These are phyloP conservation scores for Microvelia longipes DNA, from an alignment of 1,140 invertebrate species.

Conservation along the genomic window DNA sequence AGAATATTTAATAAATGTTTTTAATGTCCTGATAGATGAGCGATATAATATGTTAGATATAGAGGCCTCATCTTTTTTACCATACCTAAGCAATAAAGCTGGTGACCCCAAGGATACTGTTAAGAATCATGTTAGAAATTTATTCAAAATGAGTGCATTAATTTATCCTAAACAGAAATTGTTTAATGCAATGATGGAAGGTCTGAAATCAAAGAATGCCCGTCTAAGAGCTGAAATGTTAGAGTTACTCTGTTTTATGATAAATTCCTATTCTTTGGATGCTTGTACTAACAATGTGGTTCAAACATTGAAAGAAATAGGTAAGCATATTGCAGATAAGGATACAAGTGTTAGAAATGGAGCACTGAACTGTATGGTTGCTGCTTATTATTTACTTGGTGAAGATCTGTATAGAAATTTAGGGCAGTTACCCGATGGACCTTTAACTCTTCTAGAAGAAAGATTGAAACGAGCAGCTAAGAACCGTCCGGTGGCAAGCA, in stretches of 20 bases:
- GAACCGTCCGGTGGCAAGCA: slow-evolving; percentile 31
- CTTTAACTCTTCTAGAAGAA: slow-evolving; percentile 82
- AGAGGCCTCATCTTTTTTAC: slow-evolving; percentile 86
- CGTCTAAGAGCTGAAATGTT: slow-evolving; percentile 89
- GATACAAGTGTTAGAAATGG: slow-evolving; percentile 93
- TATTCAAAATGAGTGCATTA: slow-evolving; percentile 70
- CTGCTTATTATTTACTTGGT: slow-evolving; percentile 77
- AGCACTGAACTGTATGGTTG: slow-evolving; percentile 83
- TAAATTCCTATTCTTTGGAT: slow-evolving; percentile 70
- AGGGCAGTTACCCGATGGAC: slow-evolving; percentile 87
- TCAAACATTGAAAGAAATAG: slow-evolving; percentile 60
- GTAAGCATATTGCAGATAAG: slow-evolving; percentile 83
- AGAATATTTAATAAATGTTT: slow-evolving; percentile 75
- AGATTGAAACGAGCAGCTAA: slow-evolving; percentile 78
- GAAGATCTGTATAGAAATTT: slow-evolving; percentile 68
- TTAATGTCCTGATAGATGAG: slow-evolving; percentile 58
- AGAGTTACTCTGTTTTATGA: slow-evolving; percentile 72
- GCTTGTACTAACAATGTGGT: slow-evolving; percentile 64
- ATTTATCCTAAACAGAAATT: slow-evolving; percentile 82
- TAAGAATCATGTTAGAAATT: slow-evolving; percentile 64
- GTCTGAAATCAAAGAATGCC: slow-evolving; percentile 90
- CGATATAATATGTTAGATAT: slow-evolving; percentile 76
- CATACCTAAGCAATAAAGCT: slow-evolving; percentile 72
- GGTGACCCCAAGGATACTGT: slow-evolving; percentile 94
- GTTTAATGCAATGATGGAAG: slow-evolving; percentile 82